A percentile compares a stretch with the other conserved stretches of the same genome.
phyloP scores from a whole-genome alignment of 2,888 invertebrate species.

The Drosophila cognata region DNA sequence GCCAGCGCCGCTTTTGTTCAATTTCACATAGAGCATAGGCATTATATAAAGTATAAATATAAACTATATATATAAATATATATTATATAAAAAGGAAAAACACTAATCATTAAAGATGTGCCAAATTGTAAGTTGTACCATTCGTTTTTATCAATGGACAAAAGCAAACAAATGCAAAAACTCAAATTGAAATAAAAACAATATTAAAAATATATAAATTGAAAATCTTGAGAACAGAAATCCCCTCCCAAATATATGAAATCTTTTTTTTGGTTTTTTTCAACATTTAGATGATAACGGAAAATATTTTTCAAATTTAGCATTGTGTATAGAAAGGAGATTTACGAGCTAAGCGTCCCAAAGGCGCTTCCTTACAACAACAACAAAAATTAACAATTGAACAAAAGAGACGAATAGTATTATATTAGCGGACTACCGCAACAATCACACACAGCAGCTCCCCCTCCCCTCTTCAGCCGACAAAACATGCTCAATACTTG shows the following conservation, averaged over 20 bases:
- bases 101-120: slow-evolving; percentile 83
- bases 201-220: slow-evolving; percentile 48
- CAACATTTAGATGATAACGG: slow-evolving; percentile 68
- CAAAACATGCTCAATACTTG: slow-evolving; percentile 38
- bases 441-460: slow-evolving; percentile 37
- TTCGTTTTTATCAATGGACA: slow-evolving; percentile 78
- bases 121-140: slow-evolving; percentile 85
- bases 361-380: slow-evolving; percentile 65
- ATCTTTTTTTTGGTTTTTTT: slow-evolving; percentile 44
- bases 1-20: slow-evolving; percentile 79
- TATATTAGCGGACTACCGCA: slow-evolving; percentile 65
- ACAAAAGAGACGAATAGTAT: slow-evolving; percentile 54
- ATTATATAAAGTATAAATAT: slow-evolving; percentile 71
- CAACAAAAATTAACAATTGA: slow-evolving; percentile 68
- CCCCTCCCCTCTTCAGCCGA: slow-evolving; percentile 9
- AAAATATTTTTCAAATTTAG: slow-evolving; percentile 79
- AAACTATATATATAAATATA: slow-evolving; percentile 60
- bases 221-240: slow-evolving; percentile 44
- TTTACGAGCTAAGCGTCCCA: slow-evolving; percentile 48
- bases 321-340: slow-evolving; percentile 73
- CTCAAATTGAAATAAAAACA: slow-evolving; percentile 68
- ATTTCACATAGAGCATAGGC: slow-evolving; percentile 75
- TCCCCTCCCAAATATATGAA: slow-evolving; percentile 33
- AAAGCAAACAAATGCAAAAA: slow-evolving; percentile 71
- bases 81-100: slow-evolving; percentile 62